Base-by-base conservation (phyloP, 2,888 invertebrate genomes). In the Hoplodrina ambigua region DNA sequence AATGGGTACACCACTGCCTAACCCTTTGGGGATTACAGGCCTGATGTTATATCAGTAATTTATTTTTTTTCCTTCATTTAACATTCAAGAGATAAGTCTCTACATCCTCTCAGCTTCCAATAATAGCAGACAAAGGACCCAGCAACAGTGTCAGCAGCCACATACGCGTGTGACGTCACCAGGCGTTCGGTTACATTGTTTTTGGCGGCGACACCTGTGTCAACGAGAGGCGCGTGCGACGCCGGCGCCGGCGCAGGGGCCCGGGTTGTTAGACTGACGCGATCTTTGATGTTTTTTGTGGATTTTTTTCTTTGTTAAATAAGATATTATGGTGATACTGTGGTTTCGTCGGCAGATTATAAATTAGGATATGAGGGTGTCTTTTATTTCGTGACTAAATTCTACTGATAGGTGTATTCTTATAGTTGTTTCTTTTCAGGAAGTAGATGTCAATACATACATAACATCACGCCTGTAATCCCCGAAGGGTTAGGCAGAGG, bases 211-310 rank as follows among this genome's bases (percentile, higher is more conserved):
- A 33, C 85, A 85, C 75, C 82, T 85, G 85, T 80, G 83, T 78
- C 77, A 84, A 85, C 73, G 55, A 0, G 33, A n/a, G 71, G 73
- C 86, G 85, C 85, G 86, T 85, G 85, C 85, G 78, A 53, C 53
- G 44, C 19, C 75, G 77, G 69, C 84, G 84, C 73, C 65, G 30
- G 74, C 78, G 79, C 79, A 53, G 61, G 68, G 60, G 59, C 61
- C 59, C 54, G 50, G 52, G 46, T 66, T 8, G 53, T 53, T 10
- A 46, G 33, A n/a, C 53, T 17, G 11, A 37, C 46, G 33, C 46
- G 33, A n/a, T 58, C 17, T 62, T 61, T 58, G 19, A 2, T 33
- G 13, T 72, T 15, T 53, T 25, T n/a, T 50, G 19, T 61, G 17
- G 15, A 11, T 56, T 56, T 56, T n/a, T 69, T 20, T 49, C 1